phyloP scores from a whole-genome alignment of 2,888 invertebrate species.

The Melieria picta region DNA sequence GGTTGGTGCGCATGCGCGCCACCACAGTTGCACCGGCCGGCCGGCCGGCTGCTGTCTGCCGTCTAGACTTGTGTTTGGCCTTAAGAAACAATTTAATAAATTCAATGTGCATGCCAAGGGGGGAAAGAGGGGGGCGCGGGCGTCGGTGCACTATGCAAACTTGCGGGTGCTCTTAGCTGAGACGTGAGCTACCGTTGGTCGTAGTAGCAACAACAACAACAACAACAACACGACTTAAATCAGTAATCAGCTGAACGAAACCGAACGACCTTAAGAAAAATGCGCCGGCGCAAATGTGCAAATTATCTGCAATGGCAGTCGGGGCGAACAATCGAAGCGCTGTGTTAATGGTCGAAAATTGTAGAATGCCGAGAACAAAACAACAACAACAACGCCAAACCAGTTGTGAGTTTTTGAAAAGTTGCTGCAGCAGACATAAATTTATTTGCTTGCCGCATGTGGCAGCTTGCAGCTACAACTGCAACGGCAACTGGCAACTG shows the following conservation, averaged over 20 bases:
- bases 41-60: not conserved
- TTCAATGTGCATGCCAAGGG: slow-evolving; percentile 30
- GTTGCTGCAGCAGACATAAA: slow-evolving; percentile 21
- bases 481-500: not conserved
- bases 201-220: slow-evolving; percentile 36
- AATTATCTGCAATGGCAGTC: slow-evolving; percentile 19
- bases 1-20: no score
- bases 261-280: slow-evolving; percentile 62
- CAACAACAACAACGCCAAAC: slow-evolving; percentile 11
- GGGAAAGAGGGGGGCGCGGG: slow-evolving; percentile 41
- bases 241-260: slow-evolving; percentile 55
- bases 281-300: slow-evolving; percentile 47
- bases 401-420: slow-evolving; percentile 26
- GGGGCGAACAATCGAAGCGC: no score
- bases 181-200: slow-evolving; percentile 24
- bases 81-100: slow-evolving; percentile 37
- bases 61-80: slow-evolving; percentile 31
- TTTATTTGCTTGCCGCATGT: slow-evolving; percentile 25
- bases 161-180: no score
- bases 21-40: no score
- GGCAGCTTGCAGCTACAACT: slow-evolving; percentile 1
- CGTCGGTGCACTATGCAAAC: not conserved
- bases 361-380: not conserved
- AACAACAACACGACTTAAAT: slow-evolving; percentile 59
- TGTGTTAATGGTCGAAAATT: slow-evolving; percentile 10